Conservation (phyloP, 2,888 invertebrate genomes). For the Clusia tigrina region DNA sequence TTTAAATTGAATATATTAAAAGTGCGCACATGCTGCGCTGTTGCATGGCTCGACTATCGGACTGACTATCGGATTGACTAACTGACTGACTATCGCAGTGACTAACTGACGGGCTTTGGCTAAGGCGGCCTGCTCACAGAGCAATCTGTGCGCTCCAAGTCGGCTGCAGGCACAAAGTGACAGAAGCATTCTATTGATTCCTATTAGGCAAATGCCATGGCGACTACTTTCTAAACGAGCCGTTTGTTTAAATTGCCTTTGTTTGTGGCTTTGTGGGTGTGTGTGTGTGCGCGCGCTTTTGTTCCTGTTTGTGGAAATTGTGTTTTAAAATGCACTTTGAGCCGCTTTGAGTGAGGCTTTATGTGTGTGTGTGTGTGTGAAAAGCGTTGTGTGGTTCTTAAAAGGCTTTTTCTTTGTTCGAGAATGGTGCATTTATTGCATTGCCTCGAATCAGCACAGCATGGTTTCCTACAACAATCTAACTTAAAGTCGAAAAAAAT, state of each 20-base stretch:
- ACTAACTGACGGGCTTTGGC: too few species aligned
- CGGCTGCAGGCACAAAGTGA: too few species aligned
- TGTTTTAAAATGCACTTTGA: neutral
- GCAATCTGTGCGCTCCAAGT: too few species aligned
- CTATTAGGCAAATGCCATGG: neutral
- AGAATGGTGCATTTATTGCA: too few species aligned
- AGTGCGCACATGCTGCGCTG: neutral
- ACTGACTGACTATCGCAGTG: too few species aligned
- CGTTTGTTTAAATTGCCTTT: neutral
- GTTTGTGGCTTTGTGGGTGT: neutral
- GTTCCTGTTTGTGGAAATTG: too few species aligned
- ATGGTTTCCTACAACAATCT: too few species aligned
- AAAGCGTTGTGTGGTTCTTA: neutral
- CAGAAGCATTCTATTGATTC: constrained; percentile 9
- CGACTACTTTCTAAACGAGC: neutral
- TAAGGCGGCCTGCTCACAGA: too few species aligned
- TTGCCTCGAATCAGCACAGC: too few species aligned
- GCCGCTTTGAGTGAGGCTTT: neutral
- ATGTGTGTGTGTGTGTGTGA: neutral
- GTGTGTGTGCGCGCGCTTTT: too few species aligned
- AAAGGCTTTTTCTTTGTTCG: neutral
- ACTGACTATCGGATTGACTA: too few species aligned
- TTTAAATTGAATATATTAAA: constrained; percentile 37
- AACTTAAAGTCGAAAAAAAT: too few species aligned
- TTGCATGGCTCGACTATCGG: neutral